A percentile compares a stretch with the other conserved stretches of the same genome.
phyloP scores from a whole-genome alignment of 2,888 invertebrate species.

The Drosophila prolongata region DNA sequence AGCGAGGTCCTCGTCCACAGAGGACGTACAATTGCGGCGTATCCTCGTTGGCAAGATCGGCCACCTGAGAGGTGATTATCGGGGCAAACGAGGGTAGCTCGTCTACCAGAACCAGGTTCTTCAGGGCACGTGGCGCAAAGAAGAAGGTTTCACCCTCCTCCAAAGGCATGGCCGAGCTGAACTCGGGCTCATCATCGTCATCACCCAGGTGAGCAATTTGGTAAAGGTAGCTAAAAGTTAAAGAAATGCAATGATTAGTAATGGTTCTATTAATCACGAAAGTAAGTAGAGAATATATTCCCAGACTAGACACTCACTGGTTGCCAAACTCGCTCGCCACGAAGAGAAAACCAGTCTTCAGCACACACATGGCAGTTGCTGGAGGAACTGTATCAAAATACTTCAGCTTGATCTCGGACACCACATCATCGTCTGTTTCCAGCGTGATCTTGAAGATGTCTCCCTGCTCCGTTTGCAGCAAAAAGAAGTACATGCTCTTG shows the following conservation, averaged over 20 bases:
- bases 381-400: slow-evolving; percentile 99
- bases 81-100: slow-evolving; percentile 98
- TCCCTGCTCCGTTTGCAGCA: slow-evolving; percentile 99
- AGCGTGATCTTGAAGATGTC: slow-evolving; percentile 98
- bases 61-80: slow-evolving; percentile 93
- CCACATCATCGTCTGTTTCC: slow-evolving; percentile 98
- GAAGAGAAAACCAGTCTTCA: slow-evolving; percentile 99
- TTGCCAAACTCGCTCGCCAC: slow-evolving; percentile 99
- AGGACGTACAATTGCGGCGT: slow-evolving; percentile 98
- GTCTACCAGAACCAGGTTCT: slow-evolving; percentile 98
- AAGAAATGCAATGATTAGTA: not conserved
- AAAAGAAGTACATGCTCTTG: slow-evolving; percentile 99
- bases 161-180: slow-evolving; percentile 98
- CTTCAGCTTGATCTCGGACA: slow-evolving; percentile 98
- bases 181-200: slow-evolving; percentile 99
- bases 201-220: slow-evolving; percentile 99
- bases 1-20: slow-evolving; percentile 97
- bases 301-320: slow-evolving; percentile 90
- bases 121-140: slow-evolving; percentile 96
- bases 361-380: slow-evolving; percentile 97
- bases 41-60: slow-evolving; percentile 98
- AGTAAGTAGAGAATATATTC: slow-evolving; percentile 70
- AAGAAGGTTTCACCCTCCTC: slow-evolving; percentile 99
- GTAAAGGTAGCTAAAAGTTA: slow-evolving; percentile 92
- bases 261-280: not conserved